Conservation (phyloP, 2,797 vertebrate species). For the Tiaroga cobitis region DNA sequence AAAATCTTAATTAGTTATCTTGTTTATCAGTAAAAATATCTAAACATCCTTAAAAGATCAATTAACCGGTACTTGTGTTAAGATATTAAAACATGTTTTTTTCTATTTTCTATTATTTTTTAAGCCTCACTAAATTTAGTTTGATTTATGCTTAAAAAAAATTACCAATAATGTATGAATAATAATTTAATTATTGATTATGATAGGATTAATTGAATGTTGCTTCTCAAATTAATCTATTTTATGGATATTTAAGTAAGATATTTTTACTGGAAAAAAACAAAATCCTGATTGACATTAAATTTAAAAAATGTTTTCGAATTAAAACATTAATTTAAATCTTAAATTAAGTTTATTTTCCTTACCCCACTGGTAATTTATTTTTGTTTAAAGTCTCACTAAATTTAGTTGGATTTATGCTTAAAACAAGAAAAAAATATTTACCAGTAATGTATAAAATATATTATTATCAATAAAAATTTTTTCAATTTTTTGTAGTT, state of each 20-base stretch:
- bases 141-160: not conserved
- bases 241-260: not conserved
- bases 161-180: not conserved
- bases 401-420: not conserved
- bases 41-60: not conserved
- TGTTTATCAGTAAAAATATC: not conserved
- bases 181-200: not conserved
- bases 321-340: not conserved
- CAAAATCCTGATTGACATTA: not conserved
- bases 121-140: not conserved
- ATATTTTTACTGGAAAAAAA: not conserved
- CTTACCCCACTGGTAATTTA: not conserved
- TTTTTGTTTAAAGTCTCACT: not conserved
- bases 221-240: not conserved
- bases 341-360: not conserved
- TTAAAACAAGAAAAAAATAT: not conserved
- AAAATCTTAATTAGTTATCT: too few species aligned
- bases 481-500: not conserved
- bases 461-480: not conserved
- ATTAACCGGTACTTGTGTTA: not conserved
- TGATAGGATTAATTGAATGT: not conserved
- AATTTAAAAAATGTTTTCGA: not conserved
- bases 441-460: not conserved
- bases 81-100: not conserved
- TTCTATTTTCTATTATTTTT: not conserved